A percentile compares a stretch with the other conserved stretches of the same genome.
These are phyloP conservation scores for Ramphastos sulfuratus DNA, from an alignment of 2,113 vertebrate species.

Conservation along the genomic window DNA sequence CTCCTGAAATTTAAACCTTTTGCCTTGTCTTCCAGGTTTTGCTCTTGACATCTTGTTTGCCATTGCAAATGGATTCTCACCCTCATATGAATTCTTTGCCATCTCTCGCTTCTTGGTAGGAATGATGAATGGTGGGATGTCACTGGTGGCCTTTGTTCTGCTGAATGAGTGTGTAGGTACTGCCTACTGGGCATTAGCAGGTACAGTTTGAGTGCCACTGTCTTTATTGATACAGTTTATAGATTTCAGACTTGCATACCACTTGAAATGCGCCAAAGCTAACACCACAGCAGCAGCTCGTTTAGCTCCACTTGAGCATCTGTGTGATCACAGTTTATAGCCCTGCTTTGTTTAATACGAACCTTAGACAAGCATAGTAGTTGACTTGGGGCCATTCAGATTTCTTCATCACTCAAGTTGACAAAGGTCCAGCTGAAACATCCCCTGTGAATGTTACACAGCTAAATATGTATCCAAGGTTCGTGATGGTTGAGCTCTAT, in stretches of 20 bases:
- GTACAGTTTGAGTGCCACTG: conserved; percentile 57
- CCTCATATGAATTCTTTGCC: conserved; percentile 78
- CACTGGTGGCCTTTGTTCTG: conserved; percentile 83
- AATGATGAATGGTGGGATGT: conserved; percentile 84
- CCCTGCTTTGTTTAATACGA: neutral
- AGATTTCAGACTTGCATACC: neutral
- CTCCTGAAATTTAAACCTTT: neutral
- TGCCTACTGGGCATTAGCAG: conserved; percentile 83
- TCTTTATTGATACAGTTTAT: neutral
- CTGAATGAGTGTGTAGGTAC: conserved; percentile 83
- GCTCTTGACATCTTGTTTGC: conserved; percentile 81
- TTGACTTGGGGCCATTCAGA: neutral
- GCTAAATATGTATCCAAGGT: neutral
- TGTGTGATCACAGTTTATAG: neutral
- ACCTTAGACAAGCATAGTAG: neutral
- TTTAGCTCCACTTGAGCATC: neutral
- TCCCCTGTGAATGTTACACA: neutral
- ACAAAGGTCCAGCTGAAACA: neutral
- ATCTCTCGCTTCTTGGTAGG: conserved; percentile 81
- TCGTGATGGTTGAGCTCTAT: neutral
- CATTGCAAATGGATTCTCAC: conserved; percentile 79
- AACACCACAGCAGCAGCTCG: neutral
- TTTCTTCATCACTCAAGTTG: neutral
- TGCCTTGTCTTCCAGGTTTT: conserved; percentile 74
- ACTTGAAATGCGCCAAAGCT: neutral